phyloP scores from a whole-genome alignment of 2,797 vertebrate species.

The Sternotherus odoratus region DNA sequence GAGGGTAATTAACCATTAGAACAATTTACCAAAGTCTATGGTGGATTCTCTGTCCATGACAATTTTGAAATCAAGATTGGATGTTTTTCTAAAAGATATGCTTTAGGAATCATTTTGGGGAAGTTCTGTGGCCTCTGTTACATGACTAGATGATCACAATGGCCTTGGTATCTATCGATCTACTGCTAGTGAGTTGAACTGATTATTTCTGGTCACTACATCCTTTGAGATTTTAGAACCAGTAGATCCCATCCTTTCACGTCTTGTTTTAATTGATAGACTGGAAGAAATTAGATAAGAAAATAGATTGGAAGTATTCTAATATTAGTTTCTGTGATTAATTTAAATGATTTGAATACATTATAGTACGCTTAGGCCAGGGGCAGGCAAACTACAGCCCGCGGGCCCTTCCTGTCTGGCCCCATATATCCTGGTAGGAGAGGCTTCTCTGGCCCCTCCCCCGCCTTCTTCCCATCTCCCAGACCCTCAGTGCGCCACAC shows the following conservation, averaged over 20 bases:
- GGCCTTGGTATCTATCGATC: neutral
- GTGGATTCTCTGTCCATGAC: neutral
- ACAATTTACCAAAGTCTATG: neutral
- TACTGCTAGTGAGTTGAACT: neutral
- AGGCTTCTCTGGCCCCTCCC: too few relatives aligned
- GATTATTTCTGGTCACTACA: neutral
- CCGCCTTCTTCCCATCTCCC: too few relatives aligned
- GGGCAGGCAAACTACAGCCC: too few relatives aligned
- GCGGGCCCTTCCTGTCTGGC: too few relatives aligned
- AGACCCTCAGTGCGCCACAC: too few relatives aligned
- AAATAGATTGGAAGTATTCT: neutral
- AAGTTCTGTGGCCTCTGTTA: neutral
- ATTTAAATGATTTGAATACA: neutral
- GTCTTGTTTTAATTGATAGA: neutral
- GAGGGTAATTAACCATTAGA: neutral
- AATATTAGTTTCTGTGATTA: neutral
- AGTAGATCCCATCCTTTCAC: too few relatives aligned
- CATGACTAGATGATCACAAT: neutral
- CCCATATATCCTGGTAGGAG: too few relatives aligned
- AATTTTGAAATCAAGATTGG: neutral
- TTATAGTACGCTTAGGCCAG: neutral
- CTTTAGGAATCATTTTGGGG: neutral
- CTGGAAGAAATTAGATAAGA: neutral
- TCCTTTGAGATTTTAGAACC: neutral
- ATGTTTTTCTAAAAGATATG: neutral